A percentile compares a stretch with the other conserved stretches of the same genome.
Conservation (phyloP, 2,888 invertebrate genomes). For the Argyresthia goedartella region DNA sequence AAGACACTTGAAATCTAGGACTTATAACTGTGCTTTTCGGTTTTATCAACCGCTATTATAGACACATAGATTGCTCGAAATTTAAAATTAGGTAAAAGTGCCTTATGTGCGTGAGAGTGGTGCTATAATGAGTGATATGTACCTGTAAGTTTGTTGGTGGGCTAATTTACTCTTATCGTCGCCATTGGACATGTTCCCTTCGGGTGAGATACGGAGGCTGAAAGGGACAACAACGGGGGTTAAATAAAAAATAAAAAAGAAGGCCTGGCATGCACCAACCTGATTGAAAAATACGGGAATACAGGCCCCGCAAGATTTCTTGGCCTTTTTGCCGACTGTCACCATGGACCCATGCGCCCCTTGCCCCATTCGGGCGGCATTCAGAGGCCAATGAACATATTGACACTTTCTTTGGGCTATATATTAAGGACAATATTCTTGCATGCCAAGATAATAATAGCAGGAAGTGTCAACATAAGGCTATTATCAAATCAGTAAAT, state of each 20-base stretch:
- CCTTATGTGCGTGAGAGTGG: conserved; percentile 13
- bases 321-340: too few species aligned
- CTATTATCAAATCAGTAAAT: not conserved
- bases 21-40: too few species aligned
- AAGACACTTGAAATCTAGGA: too few species aligned
- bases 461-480: not conserved
- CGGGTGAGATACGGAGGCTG: conserved; percentile 73
- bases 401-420: too few species aligned
- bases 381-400: too few species aligned
- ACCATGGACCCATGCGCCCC: too few species aligned
- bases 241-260: conserved; percentile 31
- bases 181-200: conserved; percentile 73
- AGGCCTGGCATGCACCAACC: not conserved
- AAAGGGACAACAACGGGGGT: conserved; percentile 69
- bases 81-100: conserved; percentile 5
- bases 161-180: conserved; percentile 77
- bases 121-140: conserved; percentile 30
- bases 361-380: too few species aligned
- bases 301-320: too few species aligned
- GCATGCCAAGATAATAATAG: not conserved
- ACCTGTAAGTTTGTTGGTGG: conserved; percentile 85
- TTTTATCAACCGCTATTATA: too few species aligned
- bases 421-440: too few species aligned
- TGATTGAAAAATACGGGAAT: not conserved
- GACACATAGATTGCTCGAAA: not conserved